A percentile compares a stretch with the other conserved stretches of the same genome.
phyloP scores from a whole-genome alignment of 1,140 invertebrate species.

The Eriosoma lanigerum region DNA sequence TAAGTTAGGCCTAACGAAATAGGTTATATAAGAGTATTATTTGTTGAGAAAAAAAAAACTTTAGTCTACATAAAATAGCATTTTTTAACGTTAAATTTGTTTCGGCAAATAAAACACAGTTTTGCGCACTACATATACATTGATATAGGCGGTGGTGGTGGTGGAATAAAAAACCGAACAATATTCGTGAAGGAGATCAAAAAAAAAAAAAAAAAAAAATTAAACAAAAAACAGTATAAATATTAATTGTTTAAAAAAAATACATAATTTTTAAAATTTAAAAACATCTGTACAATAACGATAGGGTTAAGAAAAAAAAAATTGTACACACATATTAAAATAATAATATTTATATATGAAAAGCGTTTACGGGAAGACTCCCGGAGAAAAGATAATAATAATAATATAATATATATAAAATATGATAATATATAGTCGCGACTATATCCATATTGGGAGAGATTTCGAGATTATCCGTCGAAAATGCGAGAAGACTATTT shows the following conservation, averaged over 20 bases:
- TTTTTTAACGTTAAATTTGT: neutral
- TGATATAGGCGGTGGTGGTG: neutral
- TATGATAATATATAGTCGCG: constrained; percentile 18
- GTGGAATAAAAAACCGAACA: constrained; percentile 40
- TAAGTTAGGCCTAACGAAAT: neutral
- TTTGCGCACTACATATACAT: neutral
- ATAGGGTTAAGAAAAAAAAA: constrained; percentile 37
- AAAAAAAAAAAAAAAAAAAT: too few species aligned
- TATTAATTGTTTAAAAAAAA: constrained; percentile 52
- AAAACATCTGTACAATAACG: constrained; percentile 51
- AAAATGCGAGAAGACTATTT: constrained; percentile 38
- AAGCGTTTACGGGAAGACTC: neutral
- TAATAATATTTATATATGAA: constrained; percentile 28
- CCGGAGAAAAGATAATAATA: constrained; percentile 22
- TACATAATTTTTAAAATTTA: constrained; percentile 47
- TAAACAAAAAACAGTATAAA: constrained; percentile 48
- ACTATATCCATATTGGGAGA: constrained; percentile 37
- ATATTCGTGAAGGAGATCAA: constrained; percentile 50
- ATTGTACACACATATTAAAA: constrained; percentile 37
- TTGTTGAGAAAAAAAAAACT: neutral
- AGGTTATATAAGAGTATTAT: neutral
- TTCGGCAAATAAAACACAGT: constrained; percentile 26
- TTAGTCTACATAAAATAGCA: neutral
- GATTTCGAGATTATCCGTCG: constrained; percentile 27
- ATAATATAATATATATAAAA: neutral